These are phyloP conservation scores for Artibeus lituratus DNA, from an alignment of 2,797 vertebrate genomes.

Conservation along the genomic window DNA sequence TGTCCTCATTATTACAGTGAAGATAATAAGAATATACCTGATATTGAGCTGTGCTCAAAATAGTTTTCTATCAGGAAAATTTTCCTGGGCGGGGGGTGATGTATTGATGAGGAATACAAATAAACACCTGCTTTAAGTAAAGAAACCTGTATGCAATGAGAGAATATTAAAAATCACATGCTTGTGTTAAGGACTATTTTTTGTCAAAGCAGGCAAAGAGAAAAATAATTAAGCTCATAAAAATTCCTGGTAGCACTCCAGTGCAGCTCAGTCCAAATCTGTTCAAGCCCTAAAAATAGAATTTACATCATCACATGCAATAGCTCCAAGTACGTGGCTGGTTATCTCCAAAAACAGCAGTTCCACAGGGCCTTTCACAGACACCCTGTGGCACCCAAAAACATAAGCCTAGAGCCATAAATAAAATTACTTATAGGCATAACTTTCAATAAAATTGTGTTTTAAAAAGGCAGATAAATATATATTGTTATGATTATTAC, in stretches of 20 bases:
- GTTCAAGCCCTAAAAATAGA: conserved; percentile 55
- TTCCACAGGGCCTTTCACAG: not conserved
- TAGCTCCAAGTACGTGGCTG: not conserved
- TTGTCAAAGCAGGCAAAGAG: conserved; percentile 14
- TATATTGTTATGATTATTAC: not conserved
- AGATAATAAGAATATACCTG: not conserved
- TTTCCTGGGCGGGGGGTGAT: not conserved
- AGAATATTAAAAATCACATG: not conserved
- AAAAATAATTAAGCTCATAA: conserved; percentile 54
- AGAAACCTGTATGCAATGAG: not conserved
- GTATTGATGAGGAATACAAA: not conserved
- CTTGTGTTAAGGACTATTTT: not conserved
- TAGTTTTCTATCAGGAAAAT: not conserved
- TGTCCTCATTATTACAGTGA: conserved; percentile 16
- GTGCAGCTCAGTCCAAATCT: conserved; percentile 54
- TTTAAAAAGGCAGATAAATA: not conserved
- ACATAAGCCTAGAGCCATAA: not conserved
- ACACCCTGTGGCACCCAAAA: not conserved
- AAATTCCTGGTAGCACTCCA: conserved; percentile 32
- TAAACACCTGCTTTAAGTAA: not conserved
- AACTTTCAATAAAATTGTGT: not conserved
- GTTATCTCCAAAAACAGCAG: not conserved
- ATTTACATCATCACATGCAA: conserved; percentile 35
- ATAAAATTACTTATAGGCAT: not conserved
- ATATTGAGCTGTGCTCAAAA: not conserved